These are phyloP conservation scores for Rhyacophila evoluta DNA, from an alignment of 2,888 invertebrate species.

Conservation along the genomic window DNA sequence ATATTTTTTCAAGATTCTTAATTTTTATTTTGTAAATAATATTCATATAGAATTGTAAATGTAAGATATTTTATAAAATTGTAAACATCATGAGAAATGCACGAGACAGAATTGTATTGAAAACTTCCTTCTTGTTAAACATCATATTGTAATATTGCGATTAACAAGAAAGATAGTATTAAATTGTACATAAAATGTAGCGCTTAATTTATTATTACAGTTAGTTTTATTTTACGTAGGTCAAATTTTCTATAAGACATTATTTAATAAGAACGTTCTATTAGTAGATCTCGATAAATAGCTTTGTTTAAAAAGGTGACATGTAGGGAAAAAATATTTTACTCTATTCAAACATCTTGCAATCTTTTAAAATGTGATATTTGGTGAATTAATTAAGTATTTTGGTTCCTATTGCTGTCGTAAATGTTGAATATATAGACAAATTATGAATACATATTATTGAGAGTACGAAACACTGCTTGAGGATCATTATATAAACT, in stretches of 20 bases:
- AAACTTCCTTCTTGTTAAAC: conserved; percentile 8
- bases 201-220: not conserved
- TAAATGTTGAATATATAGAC: not conserved
- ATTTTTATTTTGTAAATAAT: not conserved
- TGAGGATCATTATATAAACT: no score
- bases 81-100: conserved; percentile 35
- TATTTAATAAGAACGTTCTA: not conserved
- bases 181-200: not conserved
- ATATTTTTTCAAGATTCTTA: no score
- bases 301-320: not conserved
- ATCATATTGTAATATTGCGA: not conserved
- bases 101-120: conserved; percentile 45
- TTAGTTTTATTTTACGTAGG: not conserved
- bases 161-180: conserved; percentile 7
- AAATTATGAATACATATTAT: not conserved
- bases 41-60: not conserved
- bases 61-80: conserved; percentile 16
- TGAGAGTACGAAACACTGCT: not conserved
- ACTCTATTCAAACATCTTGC: conserved; percentile 9
- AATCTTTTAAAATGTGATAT: conserved; percentile 16
- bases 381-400: not conserved
- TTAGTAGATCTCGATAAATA: not conserved
- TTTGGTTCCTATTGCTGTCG: conserved; percentile 7
- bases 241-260: no score
- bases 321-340: not conserved